phyloP scores from a whole-genome alignment of 2,888 invertebrate species.

The Meghimatium bilineatum region DNA sequence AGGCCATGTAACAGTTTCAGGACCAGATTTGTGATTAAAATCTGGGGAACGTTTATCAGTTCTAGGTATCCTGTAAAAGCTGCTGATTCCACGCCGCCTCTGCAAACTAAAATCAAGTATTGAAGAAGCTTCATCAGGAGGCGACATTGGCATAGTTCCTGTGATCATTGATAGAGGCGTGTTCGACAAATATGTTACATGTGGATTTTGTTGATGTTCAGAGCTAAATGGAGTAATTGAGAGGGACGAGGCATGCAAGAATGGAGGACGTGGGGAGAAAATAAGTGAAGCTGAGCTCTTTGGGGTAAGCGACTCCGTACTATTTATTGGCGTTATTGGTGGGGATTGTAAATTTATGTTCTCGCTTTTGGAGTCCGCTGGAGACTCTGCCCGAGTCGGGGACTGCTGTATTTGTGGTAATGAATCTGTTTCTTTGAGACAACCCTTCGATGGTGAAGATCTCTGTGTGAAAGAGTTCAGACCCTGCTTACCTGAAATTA shows the following conservation, averaged over 20 bases:
- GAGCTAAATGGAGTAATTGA: not conserved
- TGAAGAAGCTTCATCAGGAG: not conserved
- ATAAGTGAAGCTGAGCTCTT: not conserved
- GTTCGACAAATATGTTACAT: slow-evolving; percentile 18
- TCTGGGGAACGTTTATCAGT: not conserved
- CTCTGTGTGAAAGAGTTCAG: not conserved
- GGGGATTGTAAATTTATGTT: not conserved
- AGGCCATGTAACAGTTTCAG: not conserved
- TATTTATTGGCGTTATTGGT: not conserved
- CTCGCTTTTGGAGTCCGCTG: not conserved
- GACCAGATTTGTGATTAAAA: not conserved
- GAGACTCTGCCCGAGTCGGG: not conserved
- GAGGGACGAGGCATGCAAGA: not conserved
- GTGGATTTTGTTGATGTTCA: not conserved
- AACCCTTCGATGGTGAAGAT: not conserved
- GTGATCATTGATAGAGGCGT: slow-evolving; percentile 10
- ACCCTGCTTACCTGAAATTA: not conserved
- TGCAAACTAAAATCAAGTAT: slow-evolving; percentile 27
- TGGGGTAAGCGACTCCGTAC: not conserved
- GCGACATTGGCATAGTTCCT: not conserved
- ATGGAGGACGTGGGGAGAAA: not conserved
- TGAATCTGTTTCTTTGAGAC: not conserved
- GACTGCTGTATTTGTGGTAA: not conserved
- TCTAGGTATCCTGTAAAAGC: not conserved
- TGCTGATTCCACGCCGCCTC: not conserved